Conservation (phyloP, 2,113 vertebrate species). For the Bagarius yarrelli region DNA sequence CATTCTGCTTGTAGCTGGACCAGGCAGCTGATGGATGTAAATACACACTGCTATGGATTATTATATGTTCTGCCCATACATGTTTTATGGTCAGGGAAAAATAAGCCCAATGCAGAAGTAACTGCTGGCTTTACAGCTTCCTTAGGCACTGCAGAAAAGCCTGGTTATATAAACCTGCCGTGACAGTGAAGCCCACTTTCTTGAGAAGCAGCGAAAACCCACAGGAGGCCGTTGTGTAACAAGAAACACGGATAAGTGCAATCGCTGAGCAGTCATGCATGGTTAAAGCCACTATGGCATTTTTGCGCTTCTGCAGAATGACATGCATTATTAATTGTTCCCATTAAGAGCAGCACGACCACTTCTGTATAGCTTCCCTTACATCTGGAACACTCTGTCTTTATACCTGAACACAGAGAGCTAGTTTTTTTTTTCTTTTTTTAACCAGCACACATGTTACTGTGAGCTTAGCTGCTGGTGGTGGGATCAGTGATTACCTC, state of each 20-base stretch:
- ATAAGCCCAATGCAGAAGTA: slow-evolving; percentile 5
- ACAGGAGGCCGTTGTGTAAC: slow-evolving; percentile 46
- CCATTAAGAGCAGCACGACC: slow-evolving; percentile 7
- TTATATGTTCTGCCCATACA: background rate
- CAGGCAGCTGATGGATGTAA: background rate
- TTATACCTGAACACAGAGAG: slow-evolving; percentile 9
- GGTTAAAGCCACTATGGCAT: slow-evolving; percentile 38
- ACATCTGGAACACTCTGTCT: slow-evolving; percentile 41
- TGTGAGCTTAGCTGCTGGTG: background rate
- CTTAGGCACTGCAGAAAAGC: slow-evolving; percentile 21
- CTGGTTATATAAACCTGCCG: slow-evolving; percentile 36
- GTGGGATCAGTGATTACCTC: background rate
- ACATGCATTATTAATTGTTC: slow-evolving; percentile 51
- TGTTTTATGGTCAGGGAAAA: slow-evolving; percentile 15
- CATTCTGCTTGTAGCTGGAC: background rate
- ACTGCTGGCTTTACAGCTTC: background rate
- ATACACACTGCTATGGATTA: background rate
- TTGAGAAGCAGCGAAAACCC: slow-evolving; percentile 6
- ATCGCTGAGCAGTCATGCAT: slow-evolving; percentile 16
- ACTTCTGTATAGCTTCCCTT: slow-evolving; percentile 6
- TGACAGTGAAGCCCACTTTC: slow-evolving; percentile 25
- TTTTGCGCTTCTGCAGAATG: slow-evolving; percentile 38
- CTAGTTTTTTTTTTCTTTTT: background rate
- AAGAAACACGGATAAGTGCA: slow-evolving; percentile 36
- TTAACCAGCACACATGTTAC: background rate